Conservation (phyloP, 1,140 invertebrate genomes). For the Oncopodura yosiiana region DNA sequence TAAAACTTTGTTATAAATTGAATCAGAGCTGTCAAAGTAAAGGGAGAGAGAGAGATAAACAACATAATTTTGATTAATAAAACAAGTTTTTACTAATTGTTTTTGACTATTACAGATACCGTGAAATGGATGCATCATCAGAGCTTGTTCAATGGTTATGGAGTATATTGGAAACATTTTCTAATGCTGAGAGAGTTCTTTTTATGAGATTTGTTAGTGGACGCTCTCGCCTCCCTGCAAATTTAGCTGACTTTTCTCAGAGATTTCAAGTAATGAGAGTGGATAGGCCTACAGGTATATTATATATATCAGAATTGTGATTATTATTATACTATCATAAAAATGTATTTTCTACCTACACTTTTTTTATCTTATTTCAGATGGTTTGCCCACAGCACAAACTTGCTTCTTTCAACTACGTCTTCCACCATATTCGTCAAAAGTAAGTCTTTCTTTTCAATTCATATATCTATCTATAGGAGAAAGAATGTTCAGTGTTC, state of each 20-base stretch:
- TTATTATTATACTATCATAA: too few species aligned
- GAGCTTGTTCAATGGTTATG: slow-evolving; percentile 55
- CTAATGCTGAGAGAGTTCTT: slow-evolving; percentile 53
- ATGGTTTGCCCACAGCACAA: slow-evolving; percentile 55
- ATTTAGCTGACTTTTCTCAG: slow-evolving; percentile 56
- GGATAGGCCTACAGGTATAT: slow-evolving; percentile 42
- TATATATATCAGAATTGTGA: too few species aligned
- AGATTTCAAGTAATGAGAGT: slow-evolving; percentile 55
- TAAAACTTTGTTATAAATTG: too few species aligned
- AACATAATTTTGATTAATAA: too few species aligned
- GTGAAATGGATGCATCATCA: slow-evolving; percentile 54
- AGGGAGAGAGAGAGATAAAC: too few species aligned
- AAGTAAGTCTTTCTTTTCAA: slow-evolving; percentile 22
- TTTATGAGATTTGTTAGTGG: slow-evolving; percentile 62
- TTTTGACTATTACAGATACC: slow-evolving; percentile 43
- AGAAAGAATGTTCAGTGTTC: background rate
- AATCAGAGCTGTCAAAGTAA: too few species aligned
- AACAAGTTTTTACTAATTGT: too few species aligned
- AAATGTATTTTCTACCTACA: background rate
- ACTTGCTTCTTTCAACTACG: slow-evolving; percentile 63
- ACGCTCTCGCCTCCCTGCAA: slow-evolving; percentile 53
- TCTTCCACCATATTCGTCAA: slow-evolving; percentile 52
- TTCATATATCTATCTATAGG: background rate
- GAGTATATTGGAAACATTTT: slow-evolving; percentile 54
- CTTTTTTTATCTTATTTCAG: background rate